Conservation (phyloP, 2,797 vertebrate genomes). For the Mareca penelope region DNA sequence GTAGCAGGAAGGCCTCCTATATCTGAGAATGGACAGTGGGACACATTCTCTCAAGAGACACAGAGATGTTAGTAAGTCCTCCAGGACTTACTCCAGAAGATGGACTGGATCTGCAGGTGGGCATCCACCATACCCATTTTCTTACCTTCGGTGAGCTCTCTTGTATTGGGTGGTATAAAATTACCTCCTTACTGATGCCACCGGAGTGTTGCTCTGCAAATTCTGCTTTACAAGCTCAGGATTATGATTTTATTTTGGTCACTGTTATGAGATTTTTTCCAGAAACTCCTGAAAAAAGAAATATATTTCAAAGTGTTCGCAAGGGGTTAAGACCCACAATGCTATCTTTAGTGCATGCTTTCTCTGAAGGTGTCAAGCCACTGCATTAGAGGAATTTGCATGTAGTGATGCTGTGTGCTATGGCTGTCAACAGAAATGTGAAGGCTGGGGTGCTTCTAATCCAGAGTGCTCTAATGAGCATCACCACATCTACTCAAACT, state of each 20-base stretch:
- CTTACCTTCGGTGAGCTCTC: background rate
- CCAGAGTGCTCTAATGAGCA: background rate
- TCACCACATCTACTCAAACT: background rate
- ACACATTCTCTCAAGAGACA: too few relatives aligned
- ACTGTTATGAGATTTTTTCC: background rate
- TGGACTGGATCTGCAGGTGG: too few relatives aligned
- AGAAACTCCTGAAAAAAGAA: background rate
- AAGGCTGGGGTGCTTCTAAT: background rate
- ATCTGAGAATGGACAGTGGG: too few relatives aligned
- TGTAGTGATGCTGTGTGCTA: constrained; percentile 1
- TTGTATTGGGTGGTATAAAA: background rate
- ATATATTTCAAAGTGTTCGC: background rate
- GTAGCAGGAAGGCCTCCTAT: too few relatives aligned
- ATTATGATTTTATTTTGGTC: background rate
- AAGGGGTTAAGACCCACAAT: background rate
- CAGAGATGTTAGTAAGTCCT: too few relatives aligned
- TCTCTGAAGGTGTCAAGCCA: constrained; percentile 4
- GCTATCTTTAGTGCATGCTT: background rate
- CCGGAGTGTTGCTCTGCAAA: background rate
- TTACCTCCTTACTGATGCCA: background rate
- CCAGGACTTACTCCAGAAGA: too few relatives aligned
- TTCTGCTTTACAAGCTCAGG: background rate
- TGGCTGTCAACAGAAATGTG: background rate
- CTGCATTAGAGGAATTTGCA: constrained; percentile 52
- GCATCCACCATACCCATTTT: background rate